phyloP scores from a whole-genome alignment of 2,797 vertebrate species.

The Acanthis flammea region DNA sequence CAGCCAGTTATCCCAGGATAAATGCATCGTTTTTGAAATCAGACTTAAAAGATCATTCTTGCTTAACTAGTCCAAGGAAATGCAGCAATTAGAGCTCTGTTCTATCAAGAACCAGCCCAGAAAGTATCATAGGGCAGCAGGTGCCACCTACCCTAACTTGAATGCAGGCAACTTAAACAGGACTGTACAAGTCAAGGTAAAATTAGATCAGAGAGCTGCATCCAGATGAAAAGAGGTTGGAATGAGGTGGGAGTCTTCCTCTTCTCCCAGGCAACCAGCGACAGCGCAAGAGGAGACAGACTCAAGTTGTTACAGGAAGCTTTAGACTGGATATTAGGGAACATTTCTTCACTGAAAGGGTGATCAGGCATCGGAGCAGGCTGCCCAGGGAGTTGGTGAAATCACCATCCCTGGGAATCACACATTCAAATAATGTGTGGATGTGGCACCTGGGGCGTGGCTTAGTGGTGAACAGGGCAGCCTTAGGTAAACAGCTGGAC shows the following conservation, averaged over 20 bases:
- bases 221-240: not conserved
- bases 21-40: not conserved
- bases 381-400: not conserved
- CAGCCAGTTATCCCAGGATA: not conserved
- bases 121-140: not conserved
- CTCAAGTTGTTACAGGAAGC: not conserved
- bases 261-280: not conserved
- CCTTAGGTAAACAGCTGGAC: accelerated
- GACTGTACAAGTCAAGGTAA: not conserved
- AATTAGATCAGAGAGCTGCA: not conserved
- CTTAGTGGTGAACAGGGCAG: not conserved
- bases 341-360: not conserved
- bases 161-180: accelerated
- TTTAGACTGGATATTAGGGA: not conserved
- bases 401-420: not conserved
- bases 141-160: not conserved
- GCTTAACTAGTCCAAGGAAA: not conserved
- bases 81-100: accelerated
- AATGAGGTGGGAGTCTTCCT: accelerated
- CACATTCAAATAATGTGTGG: not conserved
- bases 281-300: not conserved
- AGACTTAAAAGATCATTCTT: not conserved
- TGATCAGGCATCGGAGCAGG: not conserved
- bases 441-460: not conserved
- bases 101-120: not conserved